Evolutionary conservation across 2,113 vertebrate genomes (phyloP), one percentile per base, ranked within the genome.

Genomic region (Dipodomys spectabilis): DNA sequence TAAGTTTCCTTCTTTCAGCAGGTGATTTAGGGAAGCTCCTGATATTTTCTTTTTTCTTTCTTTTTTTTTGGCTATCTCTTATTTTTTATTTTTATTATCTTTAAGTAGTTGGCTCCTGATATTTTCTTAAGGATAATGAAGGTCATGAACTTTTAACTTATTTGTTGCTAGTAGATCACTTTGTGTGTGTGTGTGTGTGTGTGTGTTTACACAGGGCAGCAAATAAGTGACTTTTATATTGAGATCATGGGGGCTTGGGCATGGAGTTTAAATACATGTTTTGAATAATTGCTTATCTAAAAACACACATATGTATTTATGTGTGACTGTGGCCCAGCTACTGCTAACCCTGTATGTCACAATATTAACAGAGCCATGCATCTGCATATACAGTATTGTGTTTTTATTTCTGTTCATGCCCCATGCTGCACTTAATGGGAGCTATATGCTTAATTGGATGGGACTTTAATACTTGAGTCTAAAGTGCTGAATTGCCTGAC

Each of bases 1-100:
- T 94, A 91, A 39, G 88, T 91, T 94, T 95, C 88, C 79, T 94
- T 97, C 77, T 94, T 96, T 39, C 25, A 95, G 83, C 85, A 97
- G 79, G 90, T 94, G 90, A 92, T 92, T 93, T 93, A 86, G 82
- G 32, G 83, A 88, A 88, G 32, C 28, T 80, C 53, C 62, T 90
- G n/a, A 13, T 82, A 81, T 84, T 94, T 94, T 94, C 69, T 86
- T 89, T 39, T 39, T 39, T 4, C 35, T 39, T 39, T 39, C 39
- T 39, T 39, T 39, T 6, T 6, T 39, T 39, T 39, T 39, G 39
- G 39, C 39, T 39, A 39, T 39, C 39, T 39, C 39, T 39, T 39
- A 39, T 6, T 39, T 39, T 39, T 39, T 39, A 39, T 39, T 39
- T 39, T 39, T 39, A 39, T 39, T 39, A 39, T 39, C 39, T 39